Percentiles rank a stretch among this genome's conserved stretches.
These are phyloP conservation scores for Redunca redunca DNA, from an alignment of 2,113 vertebrate species.

Conservation along the genomic window DNA sequence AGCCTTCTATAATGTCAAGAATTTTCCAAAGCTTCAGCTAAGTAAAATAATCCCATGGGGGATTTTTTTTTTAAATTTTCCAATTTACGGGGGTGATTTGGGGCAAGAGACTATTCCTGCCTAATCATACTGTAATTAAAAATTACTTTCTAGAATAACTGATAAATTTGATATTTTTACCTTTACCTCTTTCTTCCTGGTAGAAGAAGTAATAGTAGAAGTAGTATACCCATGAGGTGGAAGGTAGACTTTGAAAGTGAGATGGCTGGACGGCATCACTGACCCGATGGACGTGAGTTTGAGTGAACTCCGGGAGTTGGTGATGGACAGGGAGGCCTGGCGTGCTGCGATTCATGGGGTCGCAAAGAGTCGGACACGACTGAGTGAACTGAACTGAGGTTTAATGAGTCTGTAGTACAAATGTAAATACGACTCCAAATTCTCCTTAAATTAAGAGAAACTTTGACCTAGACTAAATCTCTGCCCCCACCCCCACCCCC, in stretches of 20 bases:
- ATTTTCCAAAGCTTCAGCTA: not conserved
- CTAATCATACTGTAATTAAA: not conserved
- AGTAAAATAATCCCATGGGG: not conserved
- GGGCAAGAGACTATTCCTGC: not conserved
- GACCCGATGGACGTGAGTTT: too few species aligned
- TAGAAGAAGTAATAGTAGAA: not conserved
- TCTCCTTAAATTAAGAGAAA: not conserved
- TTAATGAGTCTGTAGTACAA: not conserved
- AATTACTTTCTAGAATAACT: not conserved
- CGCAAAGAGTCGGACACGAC: too few species aligned
- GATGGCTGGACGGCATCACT: too few species aligned
- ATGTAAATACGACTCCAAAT: not conserved
- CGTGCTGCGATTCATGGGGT: too few species aligned
- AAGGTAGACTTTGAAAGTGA: not conserved
- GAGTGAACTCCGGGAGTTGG: too few species aligned
- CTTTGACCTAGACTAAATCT: not conserved
- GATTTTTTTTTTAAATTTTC: not conserved
- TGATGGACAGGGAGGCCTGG: too few species aligned
- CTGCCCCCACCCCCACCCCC: too few species aligned
- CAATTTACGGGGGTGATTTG: not conserved
- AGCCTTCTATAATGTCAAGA: not conserved
- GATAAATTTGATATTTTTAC: not conserved
- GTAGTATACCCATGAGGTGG: not conserved
- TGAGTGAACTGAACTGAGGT: too few species aligned
- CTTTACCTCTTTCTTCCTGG: not conserved